Evolutionary conservation across 2,113 vertebrate genomes (phyloP).

Genomic region (Lota lota): DNA sequence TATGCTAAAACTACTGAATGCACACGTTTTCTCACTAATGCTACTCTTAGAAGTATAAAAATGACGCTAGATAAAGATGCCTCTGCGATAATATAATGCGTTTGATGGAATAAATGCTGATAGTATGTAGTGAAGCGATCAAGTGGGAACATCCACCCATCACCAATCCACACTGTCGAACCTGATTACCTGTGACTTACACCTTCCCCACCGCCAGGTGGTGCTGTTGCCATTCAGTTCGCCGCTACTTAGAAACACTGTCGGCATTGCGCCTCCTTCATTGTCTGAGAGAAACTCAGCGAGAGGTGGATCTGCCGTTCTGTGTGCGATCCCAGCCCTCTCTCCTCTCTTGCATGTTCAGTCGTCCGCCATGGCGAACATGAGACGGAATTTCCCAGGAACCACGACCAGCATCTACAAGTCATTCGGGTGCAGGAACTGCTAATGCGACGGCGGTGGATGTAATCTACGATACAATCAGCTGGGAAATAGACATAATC

Average conservation of each 20-base stretch:
- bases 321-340: conserved; percentile 64
- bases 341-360: conserved; percentile 36
- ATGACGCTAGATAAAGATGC: no score
- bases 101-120: no score
- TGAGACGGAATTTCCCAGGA: conserved; percentile 42
- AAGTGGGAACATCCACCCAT: no score
- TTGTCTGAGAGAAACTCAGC: conserved; percentile 48
- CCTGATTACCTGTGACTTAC: neutral
- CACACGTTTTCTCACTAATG: no score
- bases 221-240: conserved; percentile 28
- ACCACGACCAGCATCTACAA: conserved; percentile 35
- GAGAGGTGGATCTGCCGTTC: conserved; percentile 57
- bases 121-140: no score
- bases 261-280: conserved; percentile 52
- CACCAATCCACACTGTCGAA: no score
- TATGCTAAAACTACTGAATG: no score
- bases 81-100: no score
- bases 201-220: conserved; percentile 34
- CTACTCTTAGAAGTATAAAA: no score
- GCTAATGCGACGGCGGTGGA: conserved; percentile 42
- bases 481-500: conserved; percentile 32
- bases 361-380: conserved; percentile 77
- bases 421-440: conserved; percentile 14
- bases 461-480: conserved; percentile 27
- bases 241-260: neutral